Percentiles rank a stretch among this genome's conserved stretches.
These are phyloP conservation scores for Ariopsis seemanni DNA, from an alignment of 2,113 vertebrate species.

Conservation along the genomic window DNA sequence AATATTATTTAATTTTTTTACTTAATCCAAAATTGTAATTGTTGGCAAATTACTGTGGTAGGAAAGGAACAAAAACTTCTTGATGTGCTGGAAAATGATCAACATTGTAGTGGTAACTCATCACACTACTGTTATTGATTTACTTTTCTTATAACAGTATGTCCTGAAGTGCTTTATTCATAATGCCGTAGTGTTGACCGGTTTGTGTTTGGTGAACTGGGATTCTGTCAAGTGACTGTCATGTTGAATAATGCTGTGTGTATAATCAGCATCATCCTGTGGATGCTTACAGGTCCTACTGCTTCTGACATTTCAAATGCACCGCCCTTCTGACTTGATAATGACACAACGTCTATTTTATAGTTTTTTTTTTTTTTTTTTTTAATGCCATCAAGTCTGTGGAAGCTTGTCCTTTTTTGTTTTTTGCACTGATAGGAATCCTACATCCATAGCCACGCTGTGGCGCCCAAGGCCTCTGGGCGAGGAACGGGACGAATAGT, in stretches of 20 bases:
- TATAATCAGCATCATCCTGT: not conserved
- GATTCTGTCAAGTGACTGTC: not conserved
- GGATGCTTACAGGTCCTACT: not conserved
- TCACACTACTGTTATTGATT: not conserved
- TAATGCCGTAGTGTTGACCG: not conserved
- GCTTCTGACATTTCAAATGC: not conserved
- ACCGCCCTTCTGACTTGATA: not conserved
- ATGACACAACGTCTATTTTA: not conserved
- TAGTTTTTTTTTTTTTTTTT: no score
- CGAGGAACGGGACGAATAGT: conserved; percentile 7
- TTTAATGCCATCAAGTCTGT: not conserved
- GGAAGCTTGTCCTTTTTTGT: not conserved
- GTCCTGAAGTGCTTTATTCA: not conserved
- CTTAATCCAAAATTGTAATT: not conserved
- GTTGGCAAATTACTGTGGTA: not conserved
- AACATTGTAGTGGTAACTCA: not conserved
- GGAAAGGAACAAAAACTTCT: not conserved
- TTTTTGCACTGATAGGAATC: not conserved
- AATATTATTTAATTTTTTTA: not conserved
- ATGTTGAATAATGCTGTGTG: not conserved
- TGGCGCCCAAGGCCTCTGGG: not conserved
- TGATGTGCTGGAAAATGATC: not conserved
- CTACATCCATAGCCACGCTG: not conserved
- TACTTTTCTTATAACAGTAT: not conserved
- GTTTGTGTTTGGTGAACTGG: not conserved